Percentiles rank a stretch among this genome's conserved stretches.
Conservation (phyloP, 2,888 invertebrate species). For the Cephus pulcher region DNA sequence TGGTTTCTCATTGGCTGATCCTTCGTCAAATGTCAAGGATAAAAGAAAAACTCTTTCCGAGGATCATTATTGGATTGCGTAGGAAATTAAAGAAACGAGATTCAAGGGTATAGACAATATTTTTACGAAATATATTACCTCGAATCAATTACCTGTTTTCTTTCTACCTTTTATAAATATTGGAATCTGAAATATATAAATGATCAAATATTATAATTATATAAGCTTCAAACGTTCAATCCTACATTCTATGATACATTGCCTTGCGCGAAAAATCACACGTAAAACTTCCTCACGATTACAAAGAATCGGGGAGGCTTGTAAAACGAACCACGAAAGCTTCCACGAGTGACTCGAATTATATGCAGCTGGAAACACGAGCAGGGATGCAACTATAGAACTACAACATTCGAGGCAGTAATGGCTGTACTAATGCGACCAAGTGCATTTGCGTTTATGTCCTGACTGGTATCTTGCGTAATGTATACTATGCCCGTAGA, state of each 20-base stretch:
- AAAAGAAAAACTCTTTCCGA: background rate
- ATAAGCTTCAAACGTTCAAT: background rate
- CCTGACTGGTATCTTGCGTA: background rate
- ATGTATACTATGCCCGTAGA: background rate
- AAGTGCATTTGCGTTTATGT: background rate
- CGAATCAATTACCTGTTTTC: background rate
- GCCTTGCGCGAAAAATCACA: background rate
- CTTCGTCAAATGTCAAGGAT: background rate
- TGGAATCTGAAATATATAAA: background rate
- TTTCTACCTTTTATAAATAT: background rate
- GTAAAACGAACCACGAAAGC: background rate
- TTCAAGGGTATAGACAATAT: background rate
- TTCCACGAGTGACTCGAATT: background rate
- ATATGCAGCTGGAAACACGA: background rate
- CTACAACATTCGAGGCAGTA: background rate
- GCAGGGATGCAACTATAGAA: background rate
- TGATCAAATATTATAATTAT: background rate
- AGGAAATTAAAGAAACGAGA: background rate
- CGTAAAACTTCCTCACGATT: background rate
- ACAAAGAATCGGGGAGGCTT: background rate
- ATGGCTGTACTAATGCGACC: background rate
- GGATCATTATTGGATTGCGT: background rate
- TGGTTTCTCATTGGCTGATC: background rate
- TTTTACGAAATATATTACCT: background rate
- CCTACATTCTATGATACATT: background rate